Percentiles rank a stretch among this genome's conserved stretches.
phyloP scores from a whole-genome alignment of 1,140 invertebrate genomes.

The Euwallacea similis region DNA sequence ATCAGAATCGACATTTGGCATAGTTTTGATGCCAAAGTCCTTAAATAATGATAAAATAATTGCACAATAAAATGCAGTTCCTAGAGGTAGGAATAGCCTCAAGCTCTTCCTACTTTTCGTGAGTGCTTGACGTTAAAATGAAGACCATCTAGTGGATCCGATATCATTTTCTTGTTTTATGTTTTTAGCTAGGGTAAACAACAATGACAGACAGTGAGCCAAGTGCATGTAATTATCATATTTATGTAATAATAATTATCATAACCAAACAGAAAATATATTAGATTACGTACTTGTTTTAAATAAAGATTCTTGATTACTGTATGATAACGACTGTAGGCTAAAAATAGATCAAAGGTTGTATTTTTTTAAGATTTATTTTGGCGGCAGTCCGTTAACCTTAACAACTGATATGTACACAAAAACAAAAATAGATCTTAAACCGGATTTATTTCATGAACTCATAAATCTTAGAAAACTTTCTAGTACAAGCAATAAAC shows the following conservation, averaged over 20 bases:
- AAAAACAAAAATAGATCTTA: constrained; percentile 23
- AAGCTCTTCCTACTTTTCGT: too few species aligned
- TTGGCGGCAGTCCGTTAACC: constrained; percentile 28
- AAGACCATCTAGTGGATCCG: not conserved
- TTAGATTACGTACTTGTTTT: constrained; percentile 14
- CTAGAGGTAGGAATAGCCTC: too few species aligned
- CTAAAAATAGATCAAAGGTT: constrained; percentile 25
- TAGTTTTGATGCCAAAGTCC: constrained; percentile 4
- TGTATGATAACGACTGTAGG: constrained; percentile 7
- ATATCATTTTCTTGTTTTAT: not conserved
- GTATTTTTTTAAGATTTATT: constrained; percentile 27
- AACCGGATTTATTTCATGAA: constrained; percentile 15
- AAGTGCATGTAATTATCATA: not conserved
- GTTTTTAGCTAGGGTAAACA: not conserved
- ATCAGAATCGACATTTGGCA: constrained; percentile 5
- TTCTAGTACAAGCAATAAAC: not conserved
- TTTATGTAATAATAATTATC: constrained; percentile 15
- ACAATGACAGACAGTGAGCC: not conserved
- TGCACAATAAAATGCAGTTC: too few species aligned
- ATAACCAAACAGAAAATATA: constrained; percentile 14
- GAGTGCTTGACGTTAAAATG: too few species aligned
- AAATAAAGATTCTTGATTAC: constrained; percentile 22
- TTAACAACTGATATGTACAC: constrained; percentile 22
- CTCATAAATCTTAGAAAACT: constrained; percentile 20
- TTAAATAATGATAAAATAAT: not conserved